Conservation (phyloP, 2,113 vertebrate genomes). For the Brachypteracias leptosomus region DNA sequence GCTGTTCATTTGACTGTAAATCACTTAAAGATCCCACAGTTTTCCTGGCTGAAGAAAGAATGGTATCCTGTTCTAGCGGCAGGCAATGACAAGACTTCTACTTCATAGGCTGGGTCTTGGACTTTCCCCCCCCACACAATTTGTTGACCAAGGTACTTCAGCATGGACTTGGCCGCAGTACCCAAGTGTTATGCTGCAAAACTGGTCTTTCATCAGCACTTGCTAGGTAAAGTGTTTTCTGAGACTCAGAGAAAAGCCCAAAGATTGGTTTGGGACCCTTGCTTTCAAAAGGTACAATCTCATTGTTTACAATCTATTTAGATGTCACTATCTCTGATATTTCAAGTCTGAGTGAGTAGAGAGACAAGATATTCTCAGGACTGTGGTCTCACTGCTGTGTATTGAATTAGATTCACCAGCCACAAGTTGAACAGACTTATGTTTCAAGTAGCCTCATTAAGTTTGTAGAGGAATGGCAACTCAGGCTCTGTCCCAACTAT, state of each 20-base stretch:
- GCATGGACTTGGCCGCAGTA: background rate
- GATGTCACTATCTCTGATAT: background rate
- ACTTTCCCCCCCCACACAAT: background rate
- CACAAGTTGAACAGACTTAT: background rate
- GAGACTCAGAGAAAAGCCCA: background rate
- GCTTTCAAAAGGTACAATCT: background rate
- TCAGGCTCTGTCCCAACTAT: background rate
- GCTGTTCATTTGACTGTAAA: background rate
- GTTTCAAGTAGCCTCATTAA: background rate
- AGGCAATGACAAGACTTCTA: background rate
- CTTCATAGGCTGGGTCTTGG: background rate
- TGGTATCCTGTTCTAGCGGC: background rate
- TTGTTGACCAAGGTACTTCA: background rate
- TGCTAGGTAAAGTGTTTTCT: background rate
- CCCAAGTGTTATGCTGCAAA: background rate
- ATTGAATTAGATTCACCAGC: background rate
- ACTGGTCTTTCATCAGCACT: background rate
- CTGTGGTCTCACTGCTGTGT: background rate
- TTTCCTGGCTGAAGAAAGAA: background rate
- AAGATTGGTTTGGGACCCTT: background rate
- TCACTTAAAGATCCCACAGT: background rate
- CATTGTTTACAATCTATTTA: background rate
- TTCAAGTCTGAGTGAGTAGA: background rate
- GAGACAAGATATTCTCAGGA: background rate
- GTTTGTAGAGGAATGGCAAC: background rate